Base-by-base conservation (phyloP, 2,888 invertebrate species). In the Agriopis aurantiaria region DNA sequence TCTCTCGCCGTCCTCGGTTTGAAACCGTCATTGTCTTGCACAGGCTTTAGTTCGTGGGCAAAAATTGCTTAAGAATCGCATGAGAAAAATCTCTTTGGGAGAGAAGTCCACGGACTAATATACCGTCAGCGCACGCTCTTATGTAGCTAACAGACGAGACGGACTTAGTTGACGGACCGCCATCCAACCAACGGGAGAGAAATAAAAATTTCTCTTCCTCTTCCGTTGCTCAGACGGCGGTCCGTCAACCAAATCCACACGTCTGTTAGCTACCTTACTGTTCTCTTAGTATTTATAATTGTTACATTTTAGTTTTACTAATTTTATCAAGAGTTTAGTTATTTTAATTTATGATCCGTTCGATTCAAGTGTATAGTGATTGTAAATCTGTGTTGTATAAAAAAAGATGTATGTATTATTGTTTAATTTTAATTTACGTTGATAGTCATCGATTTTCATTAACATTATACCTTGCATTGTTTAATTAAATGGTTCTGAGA, bases 401-500 rank as follows among this genome's bases (percentile, higher is more conserved):
- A 77, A 76, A 3, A 77, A 63, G 62, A 75, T 76, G 66, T 82
- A 78, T 80, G 77, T 73, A 77, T 75, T 75, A 78, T 75, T 74
- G 75, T 73, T 71, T 77, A 77, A 78, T 78, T 81, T 73, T 73
- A 76, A 77, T 78, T 78, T 75, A 69, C 74, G 76, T 71, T 75
- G 63, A 75, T 82, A 82, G 74, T 78, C 75, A 78, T 76, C 80
- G 63, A 78, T 82, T 80, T 78, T 69, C 76, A 77, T 70, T 58
- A 65, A 79, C 76, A 71, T 80, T 82, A 78, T 79, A 76, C 83
- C 83, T 85, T 83, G 82, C n/a, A n/a, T n/a, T n/a, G n/a, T n/a
- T n/a, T n/a, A n/a, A n/a, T n/a, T n/a, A n/a, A n/a, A n/a, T 56
- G 57, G 3, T 46, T 23, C 41, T 12, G 7, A 17, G 14, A 51